These are phyloP conservation scores for Ceriagrion tenellum DNA, from an alignment of 2,888 invertebrate species.

Conservation along the genomic window DNA sequence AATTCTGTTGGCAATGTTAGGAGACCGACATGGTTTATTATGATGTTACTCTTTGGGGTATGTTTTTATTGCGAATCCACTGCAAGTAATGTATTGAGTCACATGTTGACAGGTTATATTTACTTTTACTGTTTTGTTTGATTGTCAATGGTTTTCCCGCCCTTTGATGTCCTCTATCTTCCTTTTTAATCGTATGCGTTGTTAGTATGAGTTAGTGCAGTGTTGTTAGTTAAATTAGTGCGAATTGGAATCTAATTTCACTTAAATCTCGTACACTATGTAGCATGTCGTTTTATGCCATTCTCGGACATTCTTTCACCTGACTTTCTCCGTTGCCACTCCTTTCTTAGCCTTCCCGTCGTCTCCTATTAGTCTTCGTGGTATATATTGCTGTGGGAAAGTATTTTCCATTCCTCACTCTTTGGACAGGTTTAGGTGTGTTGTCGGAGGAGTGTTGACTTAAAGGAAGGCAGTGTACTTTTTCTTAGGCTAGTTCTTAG, in stretches of 20 bases:
- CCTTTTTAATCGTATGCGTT: not conserved
- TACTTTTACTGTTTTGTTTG: slow-evolving; percentile 13
- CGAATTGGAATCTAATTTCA: not conserved
- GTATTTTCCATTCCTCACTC: not conserved
- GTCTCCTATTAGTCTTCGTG: not conserved
- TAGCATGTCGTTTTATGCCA: not conserved
- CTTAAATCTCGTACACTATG: not conserved
- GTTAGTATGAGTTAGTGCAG: not conserved
- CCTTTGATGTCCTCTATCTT: not conserved
- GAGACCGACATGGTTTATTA: not conserved
- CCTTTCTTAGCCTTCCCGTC: not conserved
- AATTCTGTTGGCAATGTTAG: slow-evolving; percentile 26
- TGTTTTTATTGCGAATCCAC: slow-evolving; percentile 68
- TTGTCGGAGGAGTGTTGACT: not conserved
- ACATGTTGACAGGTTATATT: not conserved
- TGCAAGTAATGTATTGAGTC: slow-evolving; percentile 46
- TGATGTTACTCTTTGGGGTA: slow-evolving; percentile 69
- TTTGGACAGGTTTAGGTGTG: not conserved
- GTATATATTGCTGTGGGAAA: not conserved
- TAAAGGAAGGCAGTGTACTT: not conserved
- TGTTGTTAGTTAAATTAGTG: not conserved
- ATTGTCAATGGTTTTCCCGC: not conserved
- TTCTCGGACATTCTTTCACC: slow-evolving; percentile 21
- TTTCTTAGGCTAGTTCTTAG: not conserved
- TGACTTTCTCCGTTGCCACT: slow-evolving; percentile 20